Evolutionary conservation across 2,797 vertebrate genomes (phyloP).

Genomic region (Hyperoplus lanceolatus): DNA sequence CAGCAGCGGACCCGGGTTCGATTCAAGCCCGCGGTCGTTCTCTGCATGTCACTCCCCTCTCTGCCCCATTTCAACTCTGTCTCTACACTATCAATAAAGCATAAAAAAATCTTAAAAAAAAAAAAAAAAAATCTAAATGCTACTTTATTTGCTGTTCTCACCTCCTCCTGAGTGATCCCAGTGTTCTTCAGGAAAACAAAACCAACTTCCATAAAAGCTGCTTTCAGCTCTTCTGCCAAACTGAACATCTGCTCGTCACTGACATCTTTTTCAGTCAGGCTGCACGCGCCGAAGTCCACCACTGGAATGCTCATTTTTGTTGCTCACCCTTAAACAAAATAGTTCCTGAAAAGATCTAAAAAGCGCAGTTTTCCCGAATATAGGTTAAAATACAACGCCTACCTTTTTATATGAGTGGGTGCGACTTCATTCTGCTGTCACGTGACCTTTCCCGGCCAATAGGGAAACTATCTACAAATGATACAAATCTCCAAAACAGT

Average conservation of each 20-base stretch:
- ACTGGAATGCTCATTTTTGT: constrained; percentile 76
- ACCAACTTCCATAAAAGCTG: constrained; percentile 77
- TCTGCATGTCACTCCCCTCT: no score
- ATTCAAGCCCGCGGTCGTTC: no score
- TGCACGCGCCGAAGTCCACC: constrained; percentile 75
- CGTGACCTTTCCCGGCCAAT: constrained; percentile 55
- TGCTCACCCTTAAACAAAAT: no score
- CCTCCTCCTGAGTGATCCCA: constrained; percentile 80
- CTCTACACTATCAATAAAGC: no score
- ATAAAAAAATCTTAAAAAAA: no score
- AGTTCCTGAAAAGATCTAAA: not conserved
- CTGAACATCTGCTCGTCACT: constrained; percentile 23
- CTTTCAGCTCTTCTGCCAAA: constrained; percentile 62
- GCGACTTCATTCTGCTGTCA: not conserved
- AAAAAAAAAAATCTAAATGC: fast-evolving
- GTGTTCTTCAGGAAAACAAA: constrained; percentile 83
- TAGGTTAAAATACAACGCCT: not conserved
- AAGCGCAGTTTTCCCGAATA: not conserved
- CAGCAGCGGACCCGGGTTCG: no score
- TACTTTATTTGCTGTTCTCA: constrained; percentile 32
- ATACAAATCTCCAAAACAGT: not conserved
- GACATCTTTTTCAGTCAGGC: constrained; percentile 37
- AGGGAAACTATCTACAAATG: not conserved
- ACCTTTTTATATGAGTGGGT: no score
- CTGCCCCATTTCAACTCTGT: not conserved